Conservation (phyloP, 2,113 vertebrate species). For the Rhea pennata region DNA sequence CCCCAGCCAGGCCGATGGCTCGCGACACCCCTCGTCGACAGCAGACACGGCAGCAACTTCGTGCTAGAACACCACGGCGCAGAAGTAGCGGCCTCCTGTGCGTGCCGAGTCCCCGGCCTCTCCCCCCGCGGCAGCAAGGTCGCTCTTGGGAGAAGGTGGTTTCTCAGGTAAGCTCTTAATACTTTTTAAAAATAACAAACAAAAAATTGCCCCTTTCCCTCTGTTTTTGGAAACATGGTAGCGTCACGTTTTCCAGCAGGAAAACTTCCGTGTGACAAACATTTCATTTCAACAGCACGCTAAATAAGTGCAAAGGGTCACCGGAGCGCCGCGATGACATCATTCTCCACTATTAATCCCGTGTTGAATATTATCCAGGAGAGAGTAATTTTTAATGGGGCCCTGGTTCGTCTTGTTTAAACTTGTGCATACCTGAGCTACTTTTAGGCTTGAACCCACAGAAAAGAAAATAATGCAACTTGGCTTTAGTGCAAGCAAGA, state of each 20-base stretch:
- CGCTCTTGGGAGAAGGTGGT: background rate
- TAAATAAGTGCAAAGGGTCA: conserved; percentile 58
- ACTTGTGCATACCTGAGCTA: conserved; percentile 75
- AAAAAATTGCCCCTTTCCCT: background rate
- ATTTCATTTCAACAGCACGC: background rate
- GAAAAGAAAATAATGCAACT: conserved; percentile 66
- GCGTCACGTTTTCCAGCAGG: conserved; percentile 46
- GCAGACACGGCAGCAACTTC: background rate
- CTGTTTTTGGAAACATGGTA: background rate
- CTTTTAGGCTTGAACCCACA: conserved; percentile 57
- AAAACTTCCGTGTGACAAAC: background rate
- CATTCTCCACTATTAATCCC: conserved; percentile 62
- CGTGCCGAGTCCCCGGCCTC: too few species aligned
- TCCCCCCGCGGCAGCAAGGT: background rate
- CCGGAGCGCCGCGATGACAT: conserved; percentile 55
- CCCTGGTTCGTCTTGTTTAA: conserved; percentile 60
- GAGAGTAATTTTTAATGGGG: conserved; percentile 72
- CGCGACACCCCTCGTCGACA: accelerated
- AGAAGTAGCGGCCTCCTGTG: background rate
- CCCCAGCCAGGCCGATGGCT: background rate
- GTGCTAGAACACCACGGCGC: background rate
- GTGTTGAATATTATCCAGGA: conserved; percentile 74
- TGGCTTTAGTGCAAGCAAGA: conserved; percentile 43
- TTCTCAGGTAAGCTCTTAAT: background rate
- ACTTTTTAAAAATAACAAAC: too few species aligned